Base-by-base conservation (phyloP, 2,888 invertebrate species). In the Drosophila fungiperda region DNA sequence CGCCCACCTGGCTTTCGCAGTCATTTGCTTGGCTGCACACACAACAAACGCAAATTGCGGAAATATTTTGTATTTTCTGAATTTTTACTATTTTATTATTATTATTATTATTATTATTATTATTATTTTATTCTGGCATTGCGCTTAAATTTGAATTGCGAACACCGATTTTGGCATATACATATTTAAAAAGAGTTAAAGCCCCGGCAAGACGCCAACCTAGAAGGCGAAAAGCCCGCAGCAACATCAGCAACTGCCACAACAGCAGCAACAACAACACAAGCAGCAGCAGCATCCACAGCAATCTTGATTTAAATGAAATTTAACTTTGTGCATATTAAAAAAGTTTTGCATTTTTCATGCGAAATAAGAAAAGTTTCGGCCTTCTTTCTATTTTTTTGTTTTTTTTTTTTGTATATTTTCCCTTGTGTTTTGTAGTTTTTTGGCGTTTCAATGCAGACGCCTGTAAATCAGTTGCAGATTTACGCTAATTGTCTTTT, bases 351-450 rank as follows among this genome's bases (percentile, higher is more conserved):
- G 76, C 77, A 89, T 80, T 87, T 87, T 89, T 82, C 74, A 81
- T 68, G 79, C 87, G 87, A 88, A 86, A 85, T 85, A 88, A 85
- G 89, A 86, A 87, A 89, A 87, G 85, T 89, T 89, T 88, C 71
- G 53, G 72, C 64, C 60, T 79, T 59, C 68, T 69, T 73, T 73
- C 67, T 70, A 71, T 77, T 54, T 70, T 66, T 52, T 54, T 49
- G 40, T 52, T 26, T 52, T 50, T 36, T 57, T 50, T 33, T 36
- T 45, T 52, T 57, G 7, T 36, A 49, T 57, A 7, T 55, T 38
- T 38, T 53, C 20, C 12, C 35, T 29, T n/a, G 20, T 57, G 15
- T 73, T 55, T 73, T 71, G 45, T 70, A 81, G 72, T 81, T 78
- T 63, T 74, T 61, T 64, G 49, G 42, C 32, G 42, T 60, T 48